A percentile compares a stretch with the other conserved stretches of the same genome.
These are phyloP conservation scores for Epistrophella euchroma DNA, from an alignment of 2,888 invertebrate species.

Conservation along the genomic window DNA sequence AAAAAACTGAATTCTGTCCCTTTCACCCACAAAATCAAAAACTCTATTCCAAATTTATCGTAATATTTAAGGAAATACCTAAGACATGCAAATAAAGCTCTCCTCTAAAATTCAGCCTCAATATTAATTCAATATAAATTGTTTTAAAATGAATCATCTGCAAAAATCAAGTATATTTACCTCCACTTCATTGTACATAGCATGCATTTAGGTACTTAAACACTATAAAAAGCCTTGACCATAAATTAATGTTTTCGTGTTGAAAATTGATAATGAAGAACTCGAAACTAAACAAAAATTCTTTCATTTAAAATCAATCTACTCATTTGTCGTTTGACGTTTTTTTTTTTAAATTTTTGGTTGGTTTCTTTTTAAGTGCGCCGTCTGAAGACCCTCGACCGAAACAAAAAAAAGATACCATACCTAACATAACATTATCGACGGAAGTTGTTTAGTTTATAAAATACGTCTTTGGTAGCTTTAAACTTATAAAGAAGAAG, in stretches of 20 bases:
- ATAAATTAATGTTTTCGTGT: slow-evolving; percentile 62
- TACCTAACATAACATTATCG: not conserved
- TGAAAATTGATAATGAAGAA: slow-evolving; percentile 62
- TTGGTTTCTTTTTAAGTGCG: not conserved
- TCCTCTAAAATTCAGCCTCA: too few relatives aligned
- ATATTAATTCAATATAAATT: slow-evolving; percentile 14
- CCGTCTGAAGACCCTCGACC: not conserved
- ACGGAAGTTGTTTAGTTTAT: slow-evolving; percentile 15
- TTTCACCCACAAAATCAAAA: too few relatives aligned
- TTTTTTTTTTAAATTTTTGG: not conserved
- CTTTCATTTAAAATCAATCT: not conserved
- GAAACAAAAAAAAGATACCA: not conserved
- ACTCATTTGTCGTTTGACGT: not conserved
- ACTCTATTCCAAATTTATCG: too few relatives aligned
- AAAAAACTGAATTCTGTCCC: too few relatives aligned
- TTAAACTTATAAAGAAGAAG: not conserved
- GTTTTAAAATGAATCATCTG: slow-evolving; percentile 50
- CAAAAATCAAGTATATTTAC: too few relatives aligned
- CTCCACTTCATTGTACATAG: too few relatives aligned
- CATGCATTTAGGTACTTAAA: slow-evolving; percentile 6
- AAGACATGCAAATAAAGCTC: too few relatives aligned
- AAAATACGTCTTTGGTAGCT: not conserved
- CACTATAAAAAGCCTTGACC: slow-evolving; percentile 56
- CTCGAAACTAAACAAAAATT: not conserved
- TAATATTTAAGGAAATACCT: too few relatives aligned